A percentile compares a stretch with the other conserved stretches of the same genome.
These are phyloP conservation scores for Neoarius graeffei DNA, from an alignment of 2,113 vertebrate genomes.

Conservation along the genomic window DNA sequence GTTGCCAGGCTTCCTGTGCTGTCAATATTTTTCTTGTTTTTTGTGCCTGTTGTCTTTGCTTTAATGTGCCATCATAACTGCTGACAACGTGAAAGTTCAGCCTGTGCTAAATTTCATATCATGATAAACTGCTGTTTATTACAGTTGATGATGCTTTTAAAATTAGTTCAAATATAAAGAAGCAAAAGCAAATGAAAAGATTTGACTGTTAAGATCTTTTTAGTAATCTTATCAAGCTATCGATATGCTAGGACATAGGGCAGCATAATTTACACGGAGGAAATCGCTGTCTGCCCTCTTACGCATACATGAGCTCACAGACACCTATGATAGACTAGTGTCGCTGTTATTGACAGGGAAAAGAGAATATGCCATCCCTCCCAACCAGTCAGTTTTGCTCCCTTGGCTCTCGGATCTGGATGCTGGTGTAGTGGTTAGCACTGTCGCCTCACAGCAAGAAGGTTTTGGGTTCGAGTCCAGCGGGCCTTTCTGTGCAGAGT, in stretches of 20 bases:
- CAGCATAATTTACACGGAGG: neutral
- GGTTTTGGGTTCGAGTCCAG: too few species aligned
- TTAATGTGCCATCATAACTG: neutral
- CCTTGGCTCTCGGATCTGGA: neutral
- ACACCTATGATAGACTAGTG: neutral
- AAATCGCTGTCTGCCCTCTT: neutral
- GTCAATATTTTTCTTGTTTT: conserved; percentile 35
- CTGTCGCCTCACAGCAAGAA: too few species aligned
- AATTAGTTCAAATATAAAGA: neutral
- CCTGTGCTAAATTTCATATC: neutral
- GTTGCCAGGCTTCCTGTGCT: conserved; percentile 38
- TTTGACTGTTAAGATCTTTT: neutral
- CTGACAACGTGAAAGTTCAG: neutral
- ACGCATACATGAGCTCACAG: neutral
- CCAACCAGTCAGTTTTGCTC: neutral
- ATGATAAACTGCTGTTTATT: neutral
- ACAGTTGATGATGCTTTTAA: neutral
- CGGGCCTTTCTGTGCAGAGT: too few species aligned
- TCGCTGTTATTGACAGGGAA: neutral
- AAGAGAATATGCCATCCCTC: neutral
- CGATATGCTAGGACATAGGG: neutral
- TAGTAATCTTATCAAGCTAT: neutral
- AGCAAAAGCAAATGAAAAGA: neutral
- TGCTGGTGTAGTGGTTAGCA: too few species aligned
- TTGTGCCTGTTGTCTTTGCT: conserved; percentile 44